Evolutionary conservation across 2,113 vertebrate species (phyloP).

Genomic region (Corythoichthys haematopterus): DNA sequence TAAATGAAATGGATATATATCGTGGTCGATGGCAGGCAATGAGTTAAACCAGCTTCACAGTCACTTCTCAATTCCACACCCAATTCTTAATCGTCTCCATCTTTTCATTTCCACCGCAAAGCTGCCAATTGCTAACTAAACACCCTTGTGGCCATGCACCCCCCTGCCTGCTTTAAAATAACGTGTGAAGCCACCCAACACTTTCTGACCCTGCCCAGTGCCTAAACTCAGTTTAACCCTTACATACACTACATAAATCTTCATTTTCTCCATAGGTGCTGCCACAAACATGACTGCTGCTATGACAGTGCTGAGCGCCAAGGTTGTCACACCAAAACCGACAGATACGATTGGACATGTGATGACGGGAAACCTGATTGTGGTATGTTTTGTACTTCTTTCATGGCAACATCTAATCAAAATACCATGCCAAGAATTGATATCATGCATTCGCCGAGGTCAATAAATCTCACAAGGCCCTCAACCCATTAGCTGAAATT

Average conservation of each 20-base stretch:
- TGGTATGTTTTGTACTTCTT: slow-evolving; percentile 42
- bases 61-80: slow-evolving; percentile 47
- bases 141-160: slow-evolving; percentile 15
- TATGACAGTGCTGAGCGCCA: slow-evolving; percentile 67
- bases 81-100: slow-evolving; percentile 50
- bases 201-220: slow-evolving; percentile 4
- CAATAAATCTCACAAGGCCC: no score
- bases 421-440: no score
- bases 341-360: slow-evolving; percentile 69
- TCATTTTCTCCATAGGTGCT: slow-evolving; percentile 64
- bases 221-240: neutral
- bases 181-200: slow-evolving; percentile 27
- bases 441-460: no score
- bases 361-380: slow-evolving; percentile 65
- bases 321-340: slow-evolving; percentile 69
- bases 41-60: neutral
- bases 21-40: no score
- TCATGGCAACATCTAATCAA: no score
- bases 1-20: no score
- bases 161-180: slow-evolving; percentile 39
- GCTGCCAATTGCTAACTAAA: slow-evolving; percentile 20
- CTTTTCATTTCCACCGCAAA: slow-evolving; percentile 36
- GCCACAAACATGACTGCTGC: slow-evolving; percentile 78
- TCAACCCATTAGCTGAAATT: no score
- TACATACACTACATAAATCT: slow-evolving; percentile 2